Conservation (phyloP, 2,888 invertebrate species). For the Agrotis clavis region DNA sequence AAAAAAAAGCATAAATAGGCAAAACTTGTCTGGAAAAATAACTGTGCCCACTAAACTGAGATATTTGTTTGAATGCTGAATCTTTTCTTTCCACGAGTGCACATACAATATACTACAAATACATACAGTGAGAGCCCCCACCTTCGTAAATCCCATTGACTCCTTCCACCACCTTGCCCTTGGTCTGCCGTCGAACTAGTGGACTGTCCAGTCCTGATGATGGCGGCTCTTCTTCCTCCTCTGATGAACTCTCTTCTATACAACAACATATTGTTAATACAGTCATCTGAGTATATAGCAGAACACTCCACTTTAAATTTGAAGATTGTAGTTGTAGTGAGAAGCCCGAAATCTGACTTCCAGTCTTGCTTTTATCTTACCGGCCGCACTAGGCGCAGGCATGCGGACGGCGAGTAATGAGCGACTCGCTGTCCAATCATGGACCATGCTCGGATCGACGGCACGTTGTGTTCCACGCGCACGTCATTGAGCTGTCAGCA, state of each 20-base stretch:
- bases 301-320: background rate
- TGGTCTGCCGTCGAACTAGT: conserved; percentile 76
- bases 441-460: too few relatives aligned
- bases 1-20: too few relatives aligned
- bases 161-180: conserved; percentile 86
- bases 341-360: background rate
- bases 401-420: too few relatives aligned
- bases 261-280: background rate
- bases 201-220: conserved; percentile 79
- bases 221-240: conserved; percentile 81
- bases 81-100: background rate
- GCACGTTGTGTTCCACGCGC: too few relatives aligned
- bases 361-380: background rate
- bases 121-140: conserved; percentile 65
- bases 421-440: too few relatives aligned
- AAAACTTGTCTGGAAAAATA: too few relatives aligned
- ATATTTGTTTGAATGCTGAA: background rate
- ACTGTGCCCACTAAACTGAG: background rate
- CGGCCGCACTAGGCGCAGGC: too few relatives aligned
- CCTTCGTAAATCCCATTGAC: conserved; percentile 89
- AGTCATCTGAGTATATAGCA: background rate
- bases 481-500: too few relatives aligned
- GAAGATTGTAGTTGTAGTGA: background rate
- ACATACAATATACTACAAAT: conserved; percentile 18
- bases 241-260: conserved; percentile 83